Conservation (phyloP, 2,888 invertebrate species). For the Chrysina gloriosa region DNA sequence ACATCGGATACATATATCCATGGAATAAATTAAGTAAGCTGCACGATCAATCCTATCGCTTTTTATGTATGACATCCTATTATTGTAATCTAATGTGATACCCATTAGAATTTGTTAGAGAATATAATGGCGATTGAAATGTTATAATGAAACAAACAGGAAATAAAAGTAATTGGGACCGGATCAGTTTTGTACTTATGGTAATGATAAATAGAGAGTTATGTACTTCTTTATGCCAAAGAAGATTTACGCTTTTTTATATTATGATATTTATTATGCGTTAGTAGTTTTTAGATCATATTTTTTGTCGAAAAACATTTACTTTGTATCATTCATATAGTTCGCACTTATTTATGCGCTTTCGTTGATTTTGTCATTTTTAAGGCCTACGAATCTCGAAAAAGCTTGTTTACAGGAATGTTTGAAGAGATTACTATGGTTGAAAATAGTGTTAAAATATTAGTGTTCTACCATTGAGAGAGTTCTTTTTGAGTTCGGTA, state of each 20-base stretch:
- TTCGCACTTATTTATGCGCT: slow-evolving; percentile 23
- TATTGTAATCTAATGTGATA: slow-evolving; percentile 60
- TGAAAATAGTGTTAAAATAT: slow-evolving; percentile 33
- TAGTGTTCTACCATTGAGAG: slow-evolving; percentile 28
- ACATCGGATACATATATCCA: background rate
- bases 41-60: slow-evolving; percentile 60
- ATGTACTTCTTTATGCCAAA: slow-evolving; percentile 45
- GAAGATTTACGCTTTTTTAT: slow-evolving; percentile 44
- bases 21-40: slow-evolving; percentile 42
- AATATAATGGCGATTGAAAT: slow-evolving; percentile 39
- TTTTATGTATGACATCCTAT: slow-evolving; percentile 55
- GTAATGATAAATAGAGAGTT: slow-evolving; percentile 28
- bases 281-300: slow-evolving; percentile 31
- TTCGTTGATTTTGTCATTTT: slow-evolving; percentile 21
- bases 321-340: slow-evolving; percentile 26
- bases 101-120: slow-evolving; percentile 54
- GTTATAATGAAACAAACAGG: slow-evolving; percentile 19
- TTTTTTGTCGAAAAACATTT: slow-evolving; percentile 14
- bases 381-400: slow-evolving; percentile 39
- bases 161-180: slow-evolving; percentile 17
- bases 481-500: slow-evolving; percentile 10
- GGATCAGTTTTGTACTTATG: slow-evolving; percentile 44
- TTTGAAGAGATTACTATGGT: slow-evolving; percentile 38
- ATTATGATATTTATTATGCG: slow-evolving; percentile 42
- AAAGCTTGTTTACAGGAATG: slow-evolving; percentile 37